Evolutionary conservation across 2,888 invertebrate genomes (phyloP), one percentile per base, ranked within the genome.

Genomic region (Amblyteles armatorius): DNA sequence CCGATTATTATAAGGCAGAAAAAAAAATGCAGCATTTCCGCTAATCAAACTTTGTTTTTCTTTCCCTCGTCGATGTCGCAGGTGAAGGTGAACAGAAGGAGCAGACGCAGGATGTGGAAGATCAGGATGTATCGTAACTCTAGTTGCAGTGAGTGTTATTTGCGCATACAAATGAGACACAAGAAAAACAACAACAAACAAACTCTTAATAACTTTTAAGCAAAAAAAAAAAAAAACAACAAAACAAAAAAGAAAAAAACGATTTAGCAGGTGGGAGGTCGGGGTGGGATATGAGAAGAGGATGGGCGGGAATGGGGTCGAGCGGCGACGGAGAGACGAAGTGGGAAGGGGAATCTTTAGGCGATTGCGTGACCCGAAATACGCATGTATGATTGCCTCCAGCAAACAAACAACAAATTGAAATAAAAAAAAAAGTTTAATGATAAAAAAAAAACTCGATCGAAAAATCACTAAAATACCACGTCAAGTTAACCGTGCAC

Each of bases 121-220:
- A 98, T 95, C 98, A 98, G 95, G 98, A 98, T 95, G 98, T 98
- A 95, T 98, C 98, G 97, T 98, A 98, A 98, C 96, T 95, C 91
- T 93, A 93, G 92, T 91, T 93, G 92, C 93, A 93, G 93, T 94
- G 93, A 93, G 93, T 94, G 93, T 93, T 93, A 92, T 90, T 92
- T 93, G 93, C 92, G 94, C 92, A 94, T 93, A 93, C 90, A 92
- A 93, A 90, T 92, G 92, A 92, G 90, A 92, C 90, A 93, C 91
- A 92, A 91, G 90, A 92, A 91, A 91, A 90, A 83, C 71, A 86
- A 84, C 52, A 87, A 84, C 69, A 84, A 83, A 84, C 82, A 79
- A 85, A 92, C 92, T 92, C 90, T 92, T 92, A 92, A 92, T 92
- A 92, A 92, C 90, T 91, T 91, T 90, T 93, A 93, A 92, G 93